Conservation (phyloP, 1,140 invertebrate species). For the Megathymus violae region DNA sequence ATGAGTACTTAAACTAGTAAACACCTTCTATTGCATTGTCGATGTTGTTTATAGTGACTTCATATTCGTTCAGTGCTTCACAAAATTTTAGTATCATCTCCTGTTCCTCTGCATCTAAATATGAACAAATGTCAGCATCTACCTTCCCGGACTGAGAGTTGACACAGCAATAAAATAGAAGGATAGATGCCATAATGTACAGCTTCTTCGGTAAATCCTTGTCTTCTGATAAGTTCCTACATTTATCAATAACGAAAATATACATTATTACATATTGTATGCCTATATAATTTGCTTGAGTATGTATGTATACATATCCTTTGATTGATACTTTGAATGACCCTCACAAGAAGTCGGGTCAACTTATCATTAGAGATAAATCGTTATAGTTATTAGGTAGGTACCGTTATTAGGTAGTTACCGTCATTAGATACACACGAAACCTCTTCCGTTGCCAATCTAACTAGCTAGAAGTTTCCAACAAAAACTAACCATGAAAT, state of each 20-base stretch:
- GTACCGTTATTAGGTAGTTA: no score
- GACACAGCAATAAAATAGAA: constrained; percentile 57
- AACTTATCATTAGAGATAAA: no score
- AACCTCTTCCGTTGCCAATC: no score
- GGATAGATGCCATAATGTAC: constrained; percentile 50
- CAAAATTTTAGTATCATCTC: constrained; percentile 58
- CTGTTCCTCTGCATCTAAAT: constrained; percentile 46
- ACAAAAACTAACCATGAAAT: no score
- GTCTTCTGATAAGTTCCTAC: constrained; percentile 45
- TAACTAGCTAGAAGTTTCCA: no score
- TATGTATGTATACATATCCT: no score
- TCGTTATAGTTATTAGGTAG: no score
- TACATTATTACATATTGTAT: no score
- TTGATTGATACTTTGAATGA: no score
- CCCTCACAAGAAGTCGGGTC: no score
- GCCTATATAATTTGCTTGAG: no score
- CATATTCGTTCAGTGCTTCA: constrained; percentile 50
- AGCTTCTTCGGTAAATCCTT: constrained; percentile 50
- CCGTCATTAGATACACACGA: no score
- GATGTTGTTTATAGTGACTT: constrained; percentile 56
- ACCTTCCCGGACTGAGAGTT: constrained; percentile 45
- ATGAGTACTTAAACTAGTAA: not conserved
- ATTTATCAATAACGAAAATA: constrained; percentile 8
- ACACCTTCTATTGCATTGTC: constrained; percentile 56
- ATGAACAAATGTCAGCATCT: constrained; percentile 53